phyloP scores from a whole-genome alignment of 2,797 vertebrate genomes.

The Nyctalus aviator region DNA sequence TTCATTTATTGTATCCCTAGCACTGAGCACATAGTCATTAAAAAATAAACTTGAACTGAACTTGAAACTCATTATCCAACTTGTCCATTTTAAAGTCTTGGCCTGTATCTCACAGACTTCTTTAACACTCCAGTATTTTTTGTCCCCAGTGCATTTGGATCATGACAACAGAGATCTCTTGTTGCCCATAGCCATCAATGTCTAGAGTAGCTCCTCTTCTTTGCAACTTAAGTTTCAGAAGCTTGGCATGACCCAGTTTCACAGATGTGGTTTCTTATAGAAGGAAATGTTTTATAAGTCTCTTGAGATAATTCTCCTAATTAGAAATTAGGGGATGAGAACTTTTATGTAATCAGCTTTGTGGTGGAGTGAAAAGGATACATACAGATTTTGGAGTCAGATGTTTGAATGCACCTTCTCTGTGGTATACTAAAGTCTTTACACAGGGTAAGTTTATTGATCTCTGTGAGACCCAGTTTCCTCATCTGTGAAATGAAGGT shows the following conservation, averaged over 20 bases:
- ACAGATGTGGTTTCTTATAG: conserved; percentile 46
- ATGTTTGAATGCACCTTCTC: conserved; percentile 36
- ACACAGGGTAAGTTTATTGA: neutral
- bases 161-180: neutral
- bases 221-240: conserved; percentile 12
- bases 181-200: neutral
- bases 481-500: neutral
- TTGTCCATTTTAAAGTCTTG: conserved; percentile 1
- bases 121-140: neutral
- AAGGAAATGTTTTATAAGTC: conserved; percentile 56
- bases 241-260: conserved; percentile 40
- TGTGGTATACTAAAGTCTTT: neutral
- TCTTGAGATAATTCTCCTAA: conserved; percentile 72
- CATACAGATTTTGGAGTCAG: conserved; percentile 14
- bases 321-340: conserved; percentile 56
- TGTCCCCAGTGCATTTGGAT: neutral
- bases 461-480: neutral
- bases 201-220: neutral
- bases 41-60: conserved; percentile 52
- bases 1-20: neutral
- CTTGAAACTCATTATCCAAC: neutral
- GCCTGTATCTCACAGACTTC: neutral
- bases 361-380: conserved; percentile 36
- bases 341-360: conserved; percentile 60
- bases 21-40: neutral